Conservation (phyloP, 2,113 vertebrate genomes). For the Apteryx mantelli region DNA sequence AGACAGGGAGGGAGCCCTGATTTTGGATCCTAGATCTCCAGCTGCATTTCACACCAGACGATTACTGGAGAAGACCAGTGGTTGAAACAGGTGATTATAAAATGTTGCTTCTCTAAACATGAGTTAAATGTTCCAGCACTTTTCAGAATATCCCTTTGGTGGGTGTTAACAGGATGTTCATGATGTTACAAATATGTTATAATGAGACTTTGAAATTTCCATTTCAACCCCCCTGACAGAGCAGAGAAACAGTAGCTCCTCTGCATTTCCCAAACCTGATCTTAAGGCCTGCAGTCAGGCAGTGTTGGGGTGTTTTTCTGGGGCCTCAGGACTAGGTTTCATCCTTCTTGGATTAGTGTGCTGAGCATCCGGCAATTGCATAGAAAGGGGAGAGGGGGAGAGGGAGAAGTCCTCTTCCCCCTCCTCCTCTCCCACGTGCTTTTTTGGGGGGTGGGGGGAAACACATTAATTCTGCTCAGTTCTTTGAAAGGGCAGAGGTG, state of each 20-base stretch:
- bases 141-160: neutral
- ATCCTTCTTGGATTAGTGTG: accelerated
- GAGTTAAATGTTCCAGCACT: neutral
- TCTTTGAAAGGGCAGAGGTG: neutral
- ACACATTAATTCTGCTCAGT: neutral
- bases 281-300: neutral
- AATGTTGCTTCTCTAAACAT: neutral
- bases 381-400: neutral
- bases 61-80: no score
- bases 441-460: neutral
- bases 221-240: neutral
- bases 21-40: no score
- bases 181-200: accelerated
- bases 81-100: no score
- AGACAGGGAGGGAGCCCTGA: no score
- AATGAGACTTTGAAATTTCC: neutral
- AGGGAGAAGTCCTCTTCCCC: neutral
- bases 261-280: neutral
- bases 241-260: accelerated
- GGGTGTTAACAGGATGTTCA: accelerated
- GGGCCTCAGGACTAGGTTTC: neutral
- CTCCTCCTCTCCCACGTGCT: neutral
- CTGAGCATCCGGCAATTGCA: neutral
- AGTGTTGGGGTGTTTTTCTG: neutral
- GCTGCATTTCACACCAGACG: no score